Evolutionary conservation across 2,888 invertebrate species (phyloP), one percentile per base, ranked within the genome.

Genomic region (Protodeltote pygarga): DNA sequence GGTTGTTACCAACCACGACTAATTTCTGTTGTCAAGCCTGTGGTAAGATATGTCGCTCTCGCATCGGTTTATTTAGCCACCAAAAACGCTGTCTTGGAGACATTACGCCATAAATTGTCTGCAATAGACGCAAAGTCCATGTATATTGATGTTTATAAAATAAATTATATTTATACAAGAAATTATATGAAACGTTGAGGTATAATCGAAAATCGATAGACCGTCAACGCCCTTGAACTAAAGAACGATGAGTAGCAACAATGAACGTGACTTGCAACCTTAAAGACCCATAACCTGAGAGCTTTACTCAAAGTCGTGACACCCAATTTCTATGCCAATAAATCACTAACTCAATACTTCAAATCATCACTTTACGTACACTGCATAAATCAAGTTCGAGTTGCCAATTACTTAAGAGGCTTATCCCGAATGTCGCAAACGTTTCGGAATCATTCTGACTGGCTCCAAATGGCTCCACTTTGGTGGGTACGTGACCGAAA

Each of bases 401-500:
- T 73, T 73, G 55, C 73, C 85, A 85, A 87, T 87, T 85, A 85
- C 85, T 84, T 84, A 82, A 77, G 73, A 69, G 73, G 73, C 78
- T 79, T 79, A 79, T 77, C 75, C 74, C 73, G 64, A 71, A 77
- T 77, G 77, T 78, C 80, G 79, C 76, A 62, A 70, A 66, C 75
- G 79, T 67, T 65, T 65, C 59, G 73, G 73, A 83, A 79, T 81
- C 80, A 84, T 85, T 85, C 78, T 79, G 64, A 66, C 78, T 75
- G 73, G 72, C 75, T 72, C 76, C 79, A 80, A 86, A 85, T 83
- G 81, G 80, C 77, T 71, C 76, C 85, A 87, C 86, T 87, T 84
- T 78, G 73, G 75, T 71, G 57, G 71, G 64, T 77, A 87, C 88
- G 88, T 89, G 88, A 86, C 85, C 79, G 73, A 84, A 85, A 87